Conservation (phyloP, 2,113 vertebrate species). For the Hystrix brachyura region DNA sequence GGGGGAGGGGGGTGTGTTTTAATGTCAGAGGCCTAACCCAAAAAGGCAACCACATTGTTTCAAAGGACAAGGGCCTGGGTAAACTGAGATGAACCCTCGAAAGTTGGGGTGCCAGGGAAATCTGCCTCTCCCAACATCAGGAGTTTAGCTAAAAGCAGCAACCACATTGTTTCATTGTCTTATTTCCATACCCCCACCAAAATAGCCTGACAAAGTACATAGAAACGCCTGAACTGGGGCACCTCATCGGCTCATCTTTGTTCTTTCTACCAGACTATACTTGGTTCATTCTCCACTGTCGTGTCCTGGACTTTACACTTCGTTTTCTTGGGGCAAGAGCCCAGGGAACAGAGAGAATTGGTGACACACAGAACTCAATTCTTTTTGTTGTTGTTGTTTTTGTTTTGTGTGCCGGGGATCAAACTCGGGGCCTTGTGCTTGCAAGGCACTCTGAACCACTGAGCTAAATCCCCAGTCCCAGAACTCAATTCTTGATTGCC, state of each 20-base stretch:
- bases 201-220: neutral
- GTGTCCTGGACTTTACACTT: neutral
- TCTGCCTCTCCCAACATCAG: neutral
- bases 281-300: neutral
- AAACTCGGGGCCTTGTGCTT: too few species aligned
- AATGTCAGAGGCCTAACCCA: neutral
- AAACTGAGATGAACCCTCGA: neutral
- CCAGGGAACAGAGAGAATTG: neutral
- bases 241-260: neutral
- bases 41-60: neutral
- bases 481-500: neutral
- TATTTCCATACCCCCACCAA: neutral
- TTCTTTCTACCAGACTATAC: neutral
- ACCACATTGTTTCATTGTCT: neutral
- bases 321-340: neutral
- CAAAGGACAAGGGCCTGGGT: neutral
- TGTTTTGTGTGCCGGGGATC: too few species aligned
- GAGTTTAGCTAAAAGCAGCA: neutral
- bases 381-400: neutral
- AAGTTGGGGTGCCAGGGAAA: neutral
- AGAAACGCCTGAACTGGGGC: neutral
- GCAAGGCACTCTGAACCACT: too few species aligned
- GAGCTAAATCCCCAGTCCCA: too few species aligned
- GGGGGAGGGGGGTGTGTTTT: neutral
- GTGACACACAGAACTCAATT: neutral